Conservation (phyloP, 2,113 vertebrate genomes). For the Anolis carolinensis region DNA sequence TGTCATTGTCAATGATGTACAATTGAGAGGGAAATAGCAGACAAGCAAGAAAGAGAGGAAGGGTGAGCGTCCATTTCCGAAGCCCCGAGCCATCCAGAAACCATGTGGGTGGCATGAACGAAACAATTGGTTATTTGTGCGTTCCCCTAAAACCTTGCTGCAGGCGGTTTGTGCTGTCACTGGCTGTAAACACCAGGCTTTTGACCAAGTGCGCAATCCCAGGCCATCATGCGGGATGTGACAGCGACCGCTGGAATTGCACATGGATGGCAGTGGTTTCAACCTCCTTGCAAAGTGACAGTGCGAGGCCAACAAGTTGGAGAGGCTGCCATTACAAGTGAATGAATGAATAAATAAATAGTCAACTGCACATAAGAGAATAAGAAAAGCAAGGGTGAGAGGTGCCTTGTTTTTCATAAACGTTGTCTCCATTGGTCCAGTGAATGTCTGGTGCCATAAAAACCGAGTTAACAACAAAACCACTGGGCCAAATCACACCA, state of each 20-base stretch:
- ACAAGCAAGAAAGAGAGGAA: not conserved
- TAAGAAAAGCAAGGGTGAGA: not conserved
- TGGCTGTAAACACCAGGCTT: conserved; percentile 42
- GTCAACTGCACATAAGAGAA: not conserved
- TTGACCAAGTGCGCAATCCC: conserved; percentile 31
- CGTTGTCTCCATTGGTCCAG: no score
- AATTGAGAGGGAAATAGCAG: not conserved
- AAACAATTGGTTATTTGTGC: conserved; percentile 55
- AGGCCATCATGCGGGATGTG: not conserved
- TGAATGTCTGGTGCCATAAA: not conserved
- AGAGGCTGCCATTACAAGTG: not conserved
- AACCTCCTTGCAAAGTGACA: not conserved
- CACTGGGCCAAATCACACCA: no score
- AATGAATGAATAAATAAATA: no score
- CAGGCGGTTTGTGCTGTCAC: conserved; percentile 51
- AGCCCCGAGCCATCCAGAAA: conserved; percentile 36
- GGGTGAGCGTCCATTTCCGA: conserved; percentile 21
- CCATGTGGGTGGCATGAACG: conserved; percentile 37
- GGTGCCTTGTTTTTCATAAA: not conserved
- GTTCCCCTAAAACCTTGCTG: conserved; percentile 55
- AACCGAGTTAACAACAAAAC: no score
- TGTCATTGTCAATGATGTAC: conserved; percentile 4
- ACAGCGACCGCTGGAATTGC: not conserved
- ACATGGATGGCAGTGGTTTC: not conserved
- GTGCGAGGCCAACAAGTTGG: not conserved